Conservation (phyloP, 2,797 vertebrate genomes). For the Graptemys geographica region DNA sequence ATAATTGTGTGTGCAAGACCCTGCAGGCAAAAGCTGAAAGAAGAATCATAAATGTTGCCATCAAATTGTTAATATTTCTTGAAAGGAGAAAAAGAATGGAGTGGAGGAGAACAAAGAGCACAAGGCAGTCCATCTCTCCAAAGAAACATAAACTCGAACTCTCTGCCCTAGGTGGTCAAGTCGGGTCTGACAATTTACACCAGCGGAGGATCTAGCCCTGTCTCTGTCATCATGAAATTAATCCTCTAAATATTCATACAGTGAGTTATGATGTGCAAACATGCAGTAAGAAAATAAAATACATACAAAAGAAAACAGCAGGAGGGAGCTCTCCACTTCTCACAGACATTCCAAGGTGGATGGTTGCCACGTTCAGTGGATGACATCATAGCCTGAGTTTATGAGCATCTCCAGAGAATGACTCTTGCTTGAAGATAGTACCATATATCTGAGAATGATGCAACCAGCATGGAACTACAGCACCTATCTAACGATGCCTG, state of each 20-base stretch:
- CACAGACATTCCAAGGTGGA: slow-evolving; percentile 9
- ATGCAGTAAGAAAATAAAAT: not conserved
- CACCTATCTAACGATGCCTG: not conserved
- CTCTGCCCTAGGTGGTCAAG: not conserved
- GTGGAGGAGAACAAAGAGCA: not conserved
- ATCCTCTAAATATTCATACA: not conserved
- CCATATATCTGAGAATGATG: accelerated
- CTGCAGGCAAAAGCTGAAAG: not conserved
- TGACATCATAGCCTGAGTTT: slow-evolving; percentile 7
- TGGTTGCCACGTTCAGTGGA: not conserved
- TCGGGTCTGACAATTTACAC: not conserved
- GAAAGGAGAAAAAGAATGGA: not conserved
- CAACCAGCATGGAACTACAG: not conserved
- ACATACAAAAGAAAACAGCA: not conserved
- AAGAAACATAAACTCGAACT: not conserved
- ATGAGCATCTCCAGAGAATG: not conserved
- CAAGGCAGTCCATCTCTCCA: not conserved
- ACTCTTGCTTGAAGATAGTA: not conserved
- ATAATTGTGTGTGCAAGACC: not conserved
- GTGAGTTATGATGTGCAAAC: not conserved
- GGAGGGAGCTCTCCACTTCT: slow-evolving; percentile 1
- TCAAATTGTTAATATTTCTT: not conserved
- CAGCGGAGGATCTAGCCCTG: not conserved
- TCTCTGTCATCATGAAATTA: not conserved
- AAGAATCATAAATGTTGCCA: not conserved